Base-by-base conservation (phyloP, 2,888 invertebrate species). In the Erannis defoliaria region DNA sequence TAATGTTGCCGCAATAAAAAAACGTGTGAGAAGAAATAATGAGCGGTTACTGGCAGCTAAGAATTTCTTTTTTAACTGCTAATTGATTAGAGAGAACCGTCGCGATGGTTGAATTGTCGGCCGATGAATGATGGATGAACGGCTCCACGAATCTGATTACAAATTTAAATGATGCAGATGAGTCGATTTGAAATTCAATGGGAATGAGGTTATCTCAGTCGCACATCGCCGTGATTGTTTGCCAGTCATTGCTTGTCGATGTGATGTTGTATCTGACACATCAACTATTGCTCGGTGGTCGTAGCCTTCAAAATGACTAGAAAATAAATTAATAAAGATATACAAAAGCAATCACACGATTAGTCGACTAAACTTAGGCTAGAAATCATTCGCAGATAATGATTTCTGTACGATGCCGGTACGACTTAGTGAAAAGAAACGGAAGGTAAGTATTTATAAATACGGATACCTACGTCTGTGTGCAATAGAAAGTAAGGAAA, bases 1-100 rank as follows among this genome's bases (percentile, higher is more conserved):
- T 91, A 91, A 91, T 91, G 91, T 90, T 91, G 91, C 90, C 81
- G 87, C 89, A 90, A 90, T 90, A 92, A 93, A 93, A 72, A 93
- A 93, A 92, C 86, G 90, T 91, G 93, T 89, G 90, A 91, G 91
- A 90, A 88, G 91, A 89, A 90, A 92, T 93, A 93, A 93, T 92
- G 91, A 93, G 90, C 89, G 91, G 92, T 92, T 92, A 90, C 88
- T 90, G 91, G 91, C 85, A 90, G 87, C 75, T 80, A 84, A 81
- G 86, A 78, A 75, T 89, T 85, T 88, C 80, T 85, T 90, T 89
- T 82, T 82, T 80, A 82, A 82, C 84, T 82, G 80, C 80, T 91
- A 91, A 92, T 91, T 92, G 90, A 92, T 90, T 90, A 85, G 84
- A 81, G 78, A 81, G 78, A 80, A 79, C 80, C 79, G 77, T 40